Conservation (phyloP, 2,113 vertebrate species). For the Rostratula benghalensis region DNA sequence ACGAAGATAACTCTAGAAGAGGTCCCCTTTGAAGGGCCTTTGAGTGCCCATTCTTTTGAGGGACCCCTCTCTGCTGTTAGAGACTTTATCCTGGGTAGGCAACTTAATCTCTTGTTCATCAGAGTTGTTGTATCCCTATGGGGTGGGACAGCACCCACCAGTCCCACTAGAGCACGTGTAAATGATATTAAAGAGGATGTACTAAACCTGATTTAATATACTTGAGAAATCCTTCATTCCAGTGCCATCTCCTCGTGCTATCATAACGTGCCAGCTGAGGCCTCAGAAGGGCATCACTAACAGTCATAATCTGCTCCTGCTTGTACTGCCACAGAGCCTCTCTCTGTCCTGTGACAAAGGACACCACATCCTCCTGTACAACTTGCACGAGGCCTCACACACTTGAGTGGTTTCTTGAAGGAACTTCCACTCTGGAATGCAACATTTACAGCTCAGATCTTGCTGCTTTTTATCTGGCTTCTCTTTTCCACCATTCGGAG, state of each 20-base stretch:
- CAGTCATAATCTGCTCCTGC: not conserved
- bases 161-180: not conserved
- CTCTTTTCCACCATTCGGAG: not conserved
- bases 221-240: not conserved
- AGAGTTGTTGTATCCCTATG: not conserved
- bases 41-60: not conserved
- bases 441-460: not conserved
- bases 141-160: not conserved
- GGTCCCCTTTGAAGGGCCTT: not conserved
- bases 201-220: not conserved
- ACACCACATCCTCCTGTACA: fast-evolving
- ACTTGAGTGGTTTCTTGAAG: not conserved
- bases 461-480: not conserved
- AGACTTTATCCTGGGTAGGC: not conserved
- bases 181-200: not conserved
- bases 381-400: not conserved
- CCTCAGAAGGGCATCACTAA: not conserved
- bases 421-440: not conserved
- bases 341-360: not conserved
- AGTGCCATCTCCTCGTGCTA: not conserved
- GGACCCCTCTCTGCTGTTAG: not conserved
- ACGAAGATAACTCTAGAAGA: not conserved
- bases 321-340: not conserved
- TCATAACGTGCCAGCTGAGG: not conserved
- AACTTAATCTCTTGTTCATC: not conserved